Evolutionary conservation across 2,797 vertebrate species (phyloP), one percentile per base, ranked within the genome.

Genomic region (Rousettus madagascariensis): DNA sequence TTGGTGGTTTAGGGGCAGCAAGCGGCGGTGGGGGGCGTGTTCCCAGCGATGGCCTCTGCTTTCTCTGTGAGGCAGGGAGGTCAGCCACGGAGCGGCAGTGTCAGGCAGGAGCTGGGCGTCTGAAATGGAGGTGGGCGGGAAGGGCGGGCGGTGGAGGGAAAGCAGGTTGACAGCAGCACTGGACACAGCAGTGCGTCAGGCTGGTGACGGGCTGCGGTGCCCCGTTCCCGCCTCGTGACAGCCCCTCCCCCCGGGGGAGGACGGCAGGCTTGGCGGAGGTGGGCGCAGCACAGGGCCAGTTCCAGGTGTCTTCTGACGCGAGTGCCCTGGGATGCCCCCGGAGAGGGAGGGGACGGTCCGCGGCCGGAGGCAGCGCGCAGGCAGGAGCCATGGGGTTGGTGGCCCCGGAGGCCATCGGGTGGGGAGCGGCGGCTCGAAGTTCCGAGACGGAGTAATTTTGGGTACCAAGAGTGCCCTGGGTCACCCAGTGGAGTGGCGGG

Each of bases 111-210:
- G 2, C 5, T 13, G 17, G 17, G 49, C 19, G 41, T 49, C 28
- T 30, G 17, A 17, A 20, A 1, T 11, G 68, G 84, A 30, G 55
- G 57, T 13, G n/a, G 57, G 2, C 4, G 5, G 8, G 6, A 15
- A 28, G 5, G 6, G 53, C 0, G 6, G 53, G 22, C 33, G 9
- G 28, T 1, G 20, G 84, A n/a, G 3, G 15, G 90, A 24, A 19
- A 17, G 22, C 28, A 8, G 66, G 4, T 11, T 11, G 49, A 12
- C 46, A 46, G 46, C 46, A 46, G 46, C 12, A 1, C 46, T 46
- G 46, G 46, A 13, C 13, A 4, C 16, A 4, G 2, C 0, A 16
- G 30, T 0, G 0, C 0, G 0, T 10, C 33, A 2, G 55, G 30
- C 3, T 28, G 63, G 3, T 5, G 12, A 4, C 0, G 1, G 38